These are phyloP conservation scores for Perdita meconis DNA, from an alignment of 2,888 invertebrate genomes.

Conservation along the genomic window DNA sequence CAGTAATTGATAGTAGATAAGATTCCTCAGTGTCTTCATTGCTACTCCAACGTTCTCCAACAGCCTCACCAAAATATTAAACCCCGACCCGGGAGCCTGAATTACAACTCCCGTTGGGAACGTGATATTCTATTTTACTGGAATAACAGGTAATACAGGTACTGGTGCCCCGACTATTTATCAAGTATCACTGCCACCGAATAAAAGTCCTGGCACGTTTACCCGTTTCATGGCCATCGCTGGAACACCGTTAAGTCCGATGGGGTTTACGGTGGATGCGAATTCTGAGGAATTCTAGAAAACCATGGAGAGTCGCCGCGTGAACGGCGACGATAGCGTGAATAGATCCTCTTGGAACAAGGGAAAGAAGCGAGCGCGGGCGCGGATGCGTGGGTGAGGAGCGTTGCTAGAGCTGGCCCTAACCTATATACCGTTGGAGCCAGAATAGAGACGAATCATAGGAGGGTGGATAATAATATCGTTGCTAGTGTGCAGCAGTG, in stretches of 20 bases:
- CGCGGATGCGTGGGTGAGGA: constrained; percentile 71
- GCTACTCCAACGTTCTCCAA: too few relatives aligned
- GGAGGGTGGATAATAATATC: constrained; percentile 58
- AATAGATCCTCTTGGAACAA: constrained; percentile 43
- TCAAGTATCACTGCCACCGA: too few relatives aligned
- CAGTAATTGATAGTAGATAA: too few relatives aligned
- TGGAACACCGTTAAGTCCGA: too few relatives aligned
- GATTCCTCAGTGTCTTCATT: too few relatives aligned
- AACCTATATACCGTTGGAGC: constrained; percentile 80
- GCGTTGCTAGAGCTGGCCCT: constrained; percentile 81
- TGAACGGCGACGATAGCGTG: constrained; percentile 43
- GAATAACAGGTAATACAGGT: background rate
- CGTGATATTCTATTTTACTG: background rate
- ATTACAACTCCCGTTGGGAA: too few relatives aligned
- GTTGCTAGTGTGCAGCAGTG: constrained; percentile 26
- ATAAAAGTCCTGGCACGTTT: too few relatives aligned
- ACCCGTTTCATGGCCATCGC: too few relatives aligned
- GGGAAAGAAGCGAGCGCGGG: constrained; percentile 58
- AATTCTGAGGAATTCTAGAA: background rate
- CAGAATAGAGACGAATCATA: constrained; percentile 77
- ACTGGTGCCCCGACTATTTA: too few relatives aligned
- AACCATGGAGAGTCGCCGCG: constrained; percentile 4
- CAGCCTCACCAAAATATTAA: too few relatives aligned
- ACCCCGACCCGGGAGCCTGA: too few relatives aligned
- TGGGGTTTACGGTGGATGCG: background rate